Evolutionary conservation across 2,888 invertebrate species (phyloP).

Genomic region (Cistogaster globosa): DNA sequence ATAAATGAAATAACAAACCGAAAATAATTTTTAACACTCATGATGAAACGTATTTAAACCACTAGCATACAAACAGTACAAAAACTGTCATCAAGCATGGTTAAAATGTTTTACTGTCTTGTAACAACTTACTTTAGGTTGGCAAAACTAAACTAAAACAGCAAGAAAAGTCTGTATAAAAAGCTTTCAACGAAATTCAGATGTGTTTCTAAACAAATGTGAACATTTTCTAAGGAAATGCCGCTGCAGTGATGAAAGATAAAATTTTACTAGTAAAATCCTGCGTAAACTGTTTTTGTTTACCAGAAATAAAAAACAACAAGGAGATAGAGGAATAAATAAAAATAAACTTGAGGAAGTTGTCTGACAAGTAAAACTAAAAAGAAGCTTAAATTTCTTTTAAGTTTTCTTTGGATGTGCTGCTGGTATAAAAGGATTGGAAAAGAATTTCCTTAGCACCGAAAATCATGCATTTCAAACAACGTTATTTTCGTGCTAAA

Average conservation of each 20-base stretch:
- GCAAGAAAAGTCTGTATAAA: no score
- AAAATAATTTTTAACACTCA: no score
- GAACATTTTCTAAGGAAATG: no score
- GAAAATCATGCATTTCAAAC: constrained; percentile 19
- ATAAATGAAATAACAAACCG: no score
- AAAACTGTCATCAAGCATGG: no score
- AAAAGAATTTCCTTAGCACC: constrained; percentile 50
- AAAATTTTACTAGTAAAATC: constrained; percentile 25
- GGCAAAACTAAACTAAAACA: no score
- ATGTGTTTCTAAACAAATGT: no score
- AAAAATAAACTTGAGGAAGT: constrained; percentile 13
- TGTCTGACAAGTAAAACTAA: constrained; percentile 24
- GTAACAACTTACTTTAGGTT: no score
- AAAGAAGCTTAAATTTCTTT: constrained; percentile 1
- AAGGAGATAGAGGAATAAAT: neutral
- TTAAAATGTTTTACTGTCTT: no score
- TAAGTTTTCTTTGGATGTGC: neutral
- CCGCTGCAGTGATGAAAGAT: neutral
- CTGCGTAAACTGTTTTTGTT: constrained; percentile 51
- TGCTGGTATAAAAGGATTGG: neutral
- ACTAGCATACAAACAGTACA: no score
- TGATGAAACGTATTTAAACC: no score
- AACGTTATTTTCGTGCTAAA: neutral
- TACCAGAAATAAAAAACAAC: constrained; percentile 29
- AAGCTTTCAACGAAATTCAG: no score